A percentile compares a stretch with the other conserved stretches of the same genome.
Conservation (phyloP, 2,888 invertebrate species). For the Lycaena phlaeas region DNA sequence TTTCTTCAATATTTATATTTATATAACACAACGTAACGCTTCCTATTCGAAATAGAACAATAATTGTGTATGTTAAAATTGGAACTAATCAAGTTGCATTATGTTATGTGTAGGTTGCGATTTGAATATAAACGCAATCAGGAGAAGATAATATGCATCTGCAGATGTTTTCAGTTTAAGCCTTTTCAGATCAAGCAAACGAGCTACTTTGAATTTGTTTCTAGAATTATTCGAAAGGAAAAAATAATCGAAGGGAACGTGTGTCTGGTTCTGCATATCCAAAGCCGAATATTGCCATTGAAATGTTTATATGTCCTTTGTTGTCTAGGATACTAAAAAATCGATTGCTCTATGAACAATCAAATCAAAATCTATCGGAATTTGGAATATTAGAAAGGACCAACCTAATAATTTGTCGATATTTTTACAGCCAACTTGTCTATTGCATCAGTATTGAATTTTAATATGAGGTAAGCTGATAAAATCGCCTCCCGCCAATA, state of each 20-base stretch:
- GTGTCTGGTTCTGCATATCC: too few relatives aligned
- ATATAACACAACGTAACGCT: not conserved
- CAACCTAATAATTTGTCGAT: not conserved
- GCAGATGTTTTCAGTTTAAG: too few relatives aligned
- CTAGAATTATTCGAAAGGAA: too few relatives aligned
- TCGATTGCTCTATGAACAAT: too few relatives aligned
- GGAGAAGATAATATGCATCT: too few relatives aligned
- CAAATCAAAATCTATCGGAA: too few relatives aligned
- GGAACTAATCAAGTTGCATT: conserved; percentile 3
- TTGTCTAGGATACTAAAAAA: too few relatives aligned
- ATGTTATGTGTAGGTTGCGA: not conserved
- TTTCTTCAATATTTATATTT: conserved; percentile 4
- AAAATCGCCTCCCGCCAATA: conserved; percentile 9
- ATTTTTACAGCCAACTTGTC: not conserved
- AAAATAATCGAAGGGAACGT: too few relatives aligned
- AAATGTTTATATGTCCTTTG: too few relatives aligned
- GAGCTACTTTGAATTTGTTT: too few relatives aligned
- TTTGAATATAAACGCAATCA: not conserved
- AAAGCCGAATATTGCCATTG: too few relatives aligned
- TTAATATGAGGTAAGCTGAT: conserved; percentile 9
- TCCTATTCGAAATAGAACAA: conserved; percentile 3
- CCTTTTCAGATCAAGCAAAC: too few relatives aligned
- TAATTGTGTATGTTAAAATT: conserved; percentile 2
- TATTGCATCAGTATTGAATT: conserved; percentile 9
- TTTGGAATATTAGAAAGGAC: not conserved